Evolutionary conservation across 2,888 invertebrate genomes (phyloP).

Genomic region (Clepsis dumicolana): DNA sequence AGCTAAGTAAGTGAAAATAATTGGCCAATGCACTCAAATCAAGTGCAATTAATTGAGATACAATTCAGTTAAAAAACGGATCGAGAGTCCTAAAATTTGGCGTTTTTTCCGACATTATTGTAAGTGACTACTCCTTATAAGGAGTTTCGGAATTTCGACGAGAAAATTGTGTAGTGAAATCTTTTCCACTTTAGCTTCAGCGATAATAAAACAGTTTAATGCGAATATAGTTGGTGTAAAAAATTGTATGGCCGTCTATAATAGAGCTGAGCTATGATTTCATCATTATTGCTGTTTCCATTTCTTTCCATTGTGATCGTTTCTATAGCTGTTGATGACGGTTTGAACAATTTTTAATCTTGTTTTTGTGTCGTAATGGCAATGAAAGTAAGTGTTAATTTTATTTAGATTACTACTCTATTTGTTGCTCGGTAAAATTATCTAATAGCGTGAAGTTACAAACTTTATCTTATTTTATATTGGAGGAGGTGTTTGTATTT

Average conservation of each 20-base stretch:
- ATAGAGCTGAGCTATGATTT: conserved; percentile 19
- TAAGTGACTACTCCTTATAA: not conserved
- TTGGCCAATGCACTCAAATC: not conserved
- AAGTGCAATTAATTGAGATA: not conserved
- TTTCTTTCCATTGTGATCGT: conserved; percentile 28
- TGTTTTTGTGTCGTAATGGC: conserved; percentile 11
- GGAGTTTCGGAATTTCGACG: not conserved
- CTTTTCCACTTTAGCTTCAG: not conserved
- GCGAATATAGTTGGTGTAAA: conserved; percentile 11
- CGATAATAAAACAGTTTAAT: conserved; percentile 10
- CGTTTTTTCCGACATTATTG: not conserved
- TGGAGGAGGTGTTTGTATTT: not conserved
- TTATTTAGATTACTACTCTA: conserved; percentile 21
- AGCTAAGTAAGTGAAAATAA: not conserved
- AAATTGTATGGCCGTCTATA: not conserved
- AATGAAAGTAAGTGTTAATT: conserved; percentile 30
- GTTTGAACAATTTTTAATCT: not conserved
- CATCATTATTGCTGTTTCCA: conserved; percentile 21
- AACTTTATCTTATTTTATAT: not conserved
- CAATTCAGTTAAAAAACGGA: not conserved
- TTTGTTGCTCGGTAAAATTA: conserved; percentile 17
- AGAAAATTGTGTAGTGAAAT: not conserved
- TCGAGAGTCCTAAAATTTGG: no score
- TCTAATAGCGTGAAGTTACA: conserved; percentile 6
- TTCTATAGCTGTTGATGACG: conserved; percentile 14